Conservation (phyloP, 2,797 vertebrate genomes). For the Halcyon badia region DNA sequence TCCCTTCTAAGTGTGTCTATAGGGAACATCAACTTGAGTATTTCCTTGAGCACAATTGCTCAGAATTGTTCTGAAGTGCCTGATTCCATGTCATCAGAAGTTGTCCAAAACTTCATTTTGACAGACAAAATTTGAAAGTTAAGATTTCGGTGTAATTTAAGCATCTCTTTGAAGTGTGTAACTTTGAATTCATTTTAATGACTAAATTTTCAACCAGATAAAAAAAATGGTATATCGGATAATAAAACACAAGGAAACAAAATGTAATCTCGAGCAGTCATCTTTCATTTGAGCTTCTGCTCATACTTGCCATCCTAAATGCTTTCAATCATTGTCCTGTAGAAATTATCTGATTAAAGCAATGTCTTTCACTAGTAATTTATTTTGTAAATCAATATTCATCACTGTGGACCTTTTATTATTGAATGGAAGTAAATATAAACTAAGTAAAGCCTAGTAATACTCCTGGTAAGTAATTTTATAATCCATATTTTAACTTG, state of each 20-base stretch:
- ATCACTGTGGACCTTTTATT: background rate
- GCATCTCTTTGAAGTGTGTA: background rate
- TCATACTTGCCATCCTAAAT: background rate
- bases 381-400: background rate
- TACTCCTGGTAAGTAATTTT: background rate
- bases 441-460: background rate
- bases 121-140: background rate
- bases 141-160: background rate
- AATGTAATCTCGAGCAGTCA: background rate
- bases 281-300: background rate
- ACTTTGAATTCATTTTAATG: background rate
- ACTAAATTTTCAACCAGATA: background rate
- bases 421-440: background rate
- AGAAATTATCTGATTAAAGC: background rate
- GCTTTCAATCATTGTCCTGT: background rate
- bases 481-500: background rate
- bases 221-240: background rate
- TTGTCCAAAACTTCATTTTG: conserved; percentile 8
- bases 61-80: conserved; percentile 3
- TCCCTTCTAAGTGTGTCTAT: background rate
- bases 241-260: background rate
- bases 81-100: background rate
- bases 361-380: background rate
- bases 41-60: background rate
- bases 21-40: background rate